Base-by-base conservation (phyloP, 2,113 vertebrate species). In the Tricholaema leucomelas region DNA sequence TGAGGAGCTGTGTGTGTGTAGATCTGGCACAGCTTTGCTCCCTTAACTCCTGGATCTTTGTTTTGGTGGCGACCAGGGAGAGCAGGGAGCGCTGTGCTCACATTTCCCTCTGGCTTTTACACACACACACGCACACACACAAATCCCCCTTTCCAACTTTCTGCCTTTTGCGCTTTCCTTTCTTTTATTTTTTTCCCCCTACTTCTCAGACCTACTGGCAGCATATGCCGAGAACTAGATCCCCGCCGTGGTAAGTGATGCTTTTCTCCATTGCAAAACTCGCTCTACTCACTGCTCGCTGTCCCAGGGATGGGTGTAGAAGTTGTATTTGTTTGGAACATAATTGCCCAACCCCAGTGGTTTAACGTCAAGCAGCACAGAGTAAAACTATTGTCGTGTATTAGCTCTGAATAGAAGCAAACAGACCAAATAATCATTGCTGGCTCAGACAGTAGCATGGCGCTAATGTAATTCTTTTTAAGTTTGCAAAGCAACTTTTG, bases 221-320 rank as follows among this genome's bases (percentile, higher is more conserved):
- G 95, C 95, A 82, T 95, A 95, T 91, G 92, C 97, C 82, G 97
- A 96, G 96, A 96, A 89, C 94, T 97, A 96, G 96, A 93, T 81
- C 94, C 97, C 96, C 94, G 92, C 88, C 70, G 87, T 85, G 97
- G 97, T 98, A 98, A 98, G 97, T 98, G 80, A 91, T 85, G 63
- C 88, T 95, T 94, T 95, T 86, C 91, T 91, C 91, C 86, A 40
- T 96, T 91, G 94, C 95, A 94, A 93, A 94, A 95, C 87, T 93
- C 52, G 88, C 82, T 93, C 93, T 83, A 88, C 81, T 85, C 86
- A 91, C 87, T 50, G 67, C 75, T 91, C 59, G 40, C 94, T 88
- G 85, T 93, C 58, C 83, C 80, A 90, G 89, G 70, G 72, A 92
- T 46, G 95, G 87, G 96, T 96, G 91, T 93, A 93, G 91, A 89